Percentiles rank a stretch among this genome's conserved stretches.
Conservation (phyloP, 2,888 invertebrate species). For the Stictocephala bisonia region DNA sequence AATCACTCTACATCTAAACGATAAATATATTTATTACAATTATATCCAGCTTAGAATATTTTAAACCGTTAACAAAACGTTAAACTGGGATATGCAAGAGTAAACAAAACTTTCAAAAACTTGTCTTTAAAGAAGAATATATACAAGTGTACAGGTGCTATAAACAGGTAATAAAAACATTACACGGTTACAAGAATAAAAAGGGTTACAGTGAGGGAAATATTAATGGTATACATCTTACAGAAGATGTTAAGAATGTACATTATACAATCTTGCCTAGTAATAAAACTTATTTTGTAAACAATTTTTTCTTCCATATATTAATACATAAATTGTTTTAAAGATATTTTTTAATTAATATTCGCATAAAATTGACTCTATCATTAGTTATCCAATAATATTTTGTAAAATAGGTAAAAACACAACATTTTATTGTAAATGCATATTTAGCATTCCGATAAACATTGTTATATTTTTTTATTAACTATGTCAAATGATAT, state of each 20-base stretch:
- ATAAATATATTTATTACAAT: not conserved
- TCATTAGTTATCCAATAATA: too few species aligned
- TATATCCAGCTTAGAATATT: constrained; percentile 23
- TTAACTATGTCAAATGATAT: too few species aligned
- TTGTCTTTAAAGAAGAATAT: constrained; percentile 7
- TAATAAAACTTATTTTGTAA: too few species aligned
- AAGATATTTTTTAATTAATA: too few species aligned
- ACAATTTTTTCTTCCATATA: too few species aligned
- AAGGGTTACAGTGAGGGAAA: not conserved
- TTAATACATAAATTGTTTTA: too few species aligned
- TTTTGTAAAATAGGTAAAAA: too few species aligned
- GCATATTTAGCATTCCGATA: too few species aligned
- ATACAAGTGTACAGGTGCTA: constrained; percentile 32
- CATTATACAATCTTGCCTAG: constrained; percentile 11
- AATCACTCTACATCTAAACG: constrained; percentile 35
- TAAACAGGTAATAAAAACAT: constrained; percentile 5
- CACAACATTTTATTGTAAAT: too few species aligned
- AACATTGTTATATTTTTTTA: too few species aligned
- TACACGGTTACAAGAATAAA: constrained; percentile 22
- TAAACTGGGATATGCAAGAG: constrained; percentile 32
- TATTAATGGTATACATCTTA: constrained; percentile 2
- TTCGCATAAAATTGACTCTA: too few species aligned
- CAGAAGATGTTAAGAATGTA: constrained; percentile 19
- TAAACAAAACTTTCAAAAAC: constrained; percentile 10
- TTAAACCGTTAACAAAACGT: constrained; percentile 2